These are phyloP conservation scores for Lipophrys pholis DNA, from an alignment of 2,113 vertebrate species.

Conservation along the genomic window DNA sequence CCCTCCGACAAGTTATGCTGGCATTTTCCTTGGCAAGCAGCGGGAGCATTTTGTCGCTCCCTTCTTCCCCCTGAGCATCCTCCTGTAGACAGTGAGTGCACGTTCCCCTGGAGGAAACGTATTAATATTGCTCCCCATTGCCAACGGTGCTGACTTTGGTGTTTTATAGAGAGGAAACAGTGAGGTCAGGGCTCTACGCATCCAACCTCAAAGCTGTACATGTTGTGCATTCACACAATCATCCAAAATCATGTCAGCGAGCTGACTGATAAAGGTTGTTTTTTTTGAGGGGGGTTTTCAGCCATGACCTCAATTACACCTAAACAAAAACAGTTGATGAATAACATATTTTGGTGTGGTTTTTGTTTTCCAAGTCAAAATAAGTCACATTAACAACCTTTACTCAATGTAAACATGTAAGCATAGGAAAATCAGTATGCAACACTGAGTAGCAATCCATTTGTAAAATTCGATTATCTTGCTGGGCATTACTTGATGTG, in stretches of 20 bases:
- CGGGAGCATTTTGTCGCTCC: conserved; percentile 1
- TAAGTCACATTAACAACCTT: background rate
- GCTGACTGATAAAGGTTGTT: conserved; percentile 2
- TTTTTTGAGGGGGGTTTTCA: conserved; percentile 10
- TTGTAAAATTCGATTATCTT: background rate
- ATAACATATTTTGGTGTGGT: background rate
- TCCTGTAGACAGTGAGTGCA: background rate
- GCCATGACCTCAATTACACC: background rate
- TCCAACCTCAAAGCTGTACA: conserved; percentile 15
- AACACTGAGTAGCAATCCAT: background rate
- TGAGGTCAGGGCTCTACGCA: conserved; percentile 26
- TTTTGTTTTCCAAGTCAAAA: background rate
- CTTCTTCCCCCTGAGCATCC: background rate
- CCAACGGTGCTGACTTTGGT: conserved; percentile 27
- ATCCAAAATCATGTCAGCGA: background rate
- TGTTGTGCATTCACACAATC: conserved; percentile 10
- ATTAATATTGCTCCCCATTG: background rate
- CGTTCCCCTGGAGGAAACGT: background rate
- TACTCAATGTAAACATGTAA: background rate
- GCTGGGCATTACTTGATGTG: background rate
- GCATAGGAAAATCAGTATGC: too few species aligned
- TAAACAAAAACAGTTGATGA: background rate
- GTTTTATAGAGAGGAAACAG: conserved; percentile 8
- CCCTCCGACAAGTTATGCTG: background rate
- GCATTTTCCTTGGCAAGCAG: background rate